Evolutionary conservation across 2,888 invertebrate genomes (phyloP), one percentile per base, ranked within the genome.

Genomic region (Tipula unca): DNA sequence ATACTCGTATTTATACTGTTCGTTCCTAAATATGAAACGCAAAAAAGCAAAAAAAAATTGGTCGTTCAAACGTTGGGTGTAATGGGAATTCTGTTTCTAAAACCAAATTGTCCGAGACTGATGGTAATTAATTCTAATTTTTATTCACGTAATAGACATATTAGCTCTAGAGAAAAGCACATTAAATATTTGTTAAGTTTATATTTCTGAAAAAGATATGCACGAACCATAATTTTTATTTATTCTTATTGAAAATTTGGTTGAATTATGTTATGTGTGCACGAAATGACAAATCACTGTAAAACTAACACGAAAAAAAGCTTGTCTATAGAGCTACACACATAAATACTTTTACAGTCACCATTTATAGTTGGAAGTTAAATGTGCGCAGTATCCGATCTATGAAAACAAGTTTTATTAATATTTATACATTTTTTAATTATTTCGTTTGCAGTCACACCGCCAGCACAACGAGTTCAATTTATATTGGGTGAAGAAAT

Each of bases 401-500:
- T 35, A 35, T 35, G n/a, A n/a, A 35, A 35, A 35, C 17, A 17
- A 32, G 32, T 32, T 48, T 48, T 48, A 1, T 48, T 48, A 48
- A 69, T 69, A 69, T 69, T 20, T 20, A 10, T 69, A 32, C 32
- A 32, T 35, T 82, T 82, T 10, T 17, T 82, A 17, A 1, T 82
- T 32, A 32, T 83, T 82, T 83, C 35, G 85, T 86, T 89, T 90
- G n/a, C 91, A 97, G 97, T 95, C 88, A 97, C 97, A 85, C 97
- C 97, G 84, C 99, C 99, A 17, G 96, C 98, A 85, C 98, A 99
- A 91, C 94, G 99, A 89, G 98, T 99, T 85, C 99, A 99, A 92
- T 98, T 98, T 90, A 97, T 99, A 89, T 93, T 99, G 86, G 98
- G 98, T 39, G 98, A 98, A 92, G 98, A 98, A 89, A 94, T 96